These are phyloP conservation scores for Cheirogaleus major DNA, from an alignment of 2,797 vertebrate genomes.

Conservation along the genomic window DNA sequence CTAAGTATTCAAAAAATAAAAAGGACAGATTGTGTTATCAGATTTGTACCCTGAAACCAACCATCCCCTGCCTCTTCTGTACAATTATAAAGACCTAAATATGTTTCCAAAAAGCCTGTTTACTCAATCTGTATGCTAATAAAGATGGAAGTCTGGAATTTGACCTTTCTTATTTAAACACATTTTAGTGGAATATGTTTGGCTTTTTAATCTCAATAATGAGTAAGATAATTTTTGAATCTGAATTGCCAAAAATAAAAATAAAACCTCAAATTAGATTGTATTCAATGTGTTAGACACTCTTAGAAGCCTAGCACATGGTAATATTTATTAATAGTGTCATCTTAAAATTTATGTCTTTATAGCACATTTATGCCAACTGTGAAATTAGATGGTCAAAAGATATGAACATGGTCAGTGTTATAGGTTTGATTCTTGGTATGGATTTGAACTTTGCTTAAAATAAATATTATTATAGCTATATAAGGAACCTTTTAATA, in stretches of 20 bases:
- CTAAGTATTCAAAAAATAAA: conserved; percentile 54
- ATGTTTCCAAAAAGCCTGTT: conserved; percentile 58
- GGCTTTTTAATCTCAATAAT: conserved; percentile 58
- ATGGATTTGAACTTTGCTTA: not conserved
- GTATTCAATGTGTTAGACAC: not conserved
- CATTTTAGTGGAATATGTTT: conserved; percentile 48
- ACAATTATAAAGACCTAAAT: conserved; percentile 15
- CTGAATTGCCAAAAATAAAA: conserved; percentile 15
- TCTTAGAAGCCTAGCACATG: not conserved
- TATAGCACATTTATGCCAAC: not conserved
- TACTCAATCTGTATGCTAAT: conserved; percentile 55
- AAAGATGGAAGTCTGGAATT: conserved; percentile 37
- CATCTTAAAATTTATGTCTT: not conserved
- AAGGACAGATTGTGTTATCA: conserved; percentile 49
- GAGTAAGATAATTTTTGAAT: conserved; percentile 55
- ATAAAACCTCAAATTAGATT: conserved; percentile 19
- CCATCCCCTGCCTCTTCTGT: conserved; percentile 20
- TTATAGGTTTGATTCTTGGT: not conserved
- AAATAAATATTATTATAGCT: not conserved
- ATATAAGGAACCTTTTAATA: not conserved
- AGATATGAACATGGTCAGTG: not conserved
- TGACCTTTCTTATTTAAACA: conserved; percentile 76
- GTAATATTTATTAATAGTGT: not conserved
- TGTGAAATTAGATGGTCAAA: not conserved
- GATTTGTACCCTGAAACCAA: conserved; percentile 55